Percentiles rank a stretch among this genome's conserved stretches.
Evolutionary conservation across 2,888 invertebrate genomes (phyloP).

Genomic region (Cheilosia vernalis): DNA sequence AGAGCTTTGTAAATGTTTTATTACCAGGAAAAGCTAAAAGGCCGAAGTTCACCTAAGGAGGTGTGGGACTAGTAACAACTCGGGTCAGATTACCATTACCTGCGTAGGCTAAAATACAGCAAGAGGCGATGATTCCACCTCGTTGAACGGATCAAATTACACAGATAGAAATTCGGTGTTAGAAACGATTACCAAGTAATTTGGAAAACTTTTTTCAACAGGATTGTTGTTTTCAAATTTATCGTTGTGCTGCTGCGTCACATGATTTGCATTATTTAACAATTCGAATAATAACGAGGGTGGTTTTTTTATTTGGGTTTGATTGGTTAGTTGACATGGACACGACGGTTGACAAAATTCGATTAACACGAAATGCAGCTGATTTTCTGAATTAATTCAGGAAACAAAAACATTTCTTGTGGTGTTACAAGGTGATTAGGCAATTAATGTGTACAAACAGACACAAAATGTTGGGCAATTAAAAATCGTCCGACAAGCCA

Average conservation of each 20-base stretch:
- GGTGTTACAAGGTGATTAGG: neutral
- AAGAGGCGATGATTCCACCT: conserved; percentile 13
- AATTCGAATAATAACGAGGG: neutral
- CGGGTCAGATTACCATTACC: conserved; percentile 45
- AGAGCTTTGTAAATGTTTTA: conserved; percentile 33
- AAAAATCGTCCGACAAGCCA: neutral
- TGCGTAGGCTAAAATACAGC: conserved; percentile 1
- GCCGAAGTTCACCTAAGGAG: conserved; percentile 32
- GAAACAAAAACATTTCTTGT: neutral
- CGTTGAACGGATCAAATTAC: conserved; percentile 32
- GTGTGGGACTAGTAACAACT: conserved; percentile 22
- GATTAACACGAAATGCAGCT: neutral
- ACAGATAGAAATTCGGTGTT: conserved; percentile 10
- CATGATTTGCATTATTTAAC: neutral
- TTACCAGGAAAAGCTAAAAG: conserved; percentile 37
- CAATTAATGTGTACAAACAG: neutral
- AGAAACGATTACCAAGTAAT: conserved; percentile 1
- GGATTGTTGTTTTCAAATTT: conserved; percentile 5
- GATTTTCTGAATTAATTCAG: neutral
- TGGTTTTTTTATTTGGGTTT: neutral
- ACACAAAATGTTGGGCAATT: neutral
- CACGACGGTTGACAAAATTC: neutral
- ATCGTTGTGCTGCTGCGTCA: neutral
- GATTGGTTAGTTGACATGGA: neutral
- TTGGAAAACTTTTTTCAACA: conserved; percentile 20